Evolutionary conservation across 2,888 invertebrate species (phyloP).

Genomic region (Sinelater perroti): DNA sequence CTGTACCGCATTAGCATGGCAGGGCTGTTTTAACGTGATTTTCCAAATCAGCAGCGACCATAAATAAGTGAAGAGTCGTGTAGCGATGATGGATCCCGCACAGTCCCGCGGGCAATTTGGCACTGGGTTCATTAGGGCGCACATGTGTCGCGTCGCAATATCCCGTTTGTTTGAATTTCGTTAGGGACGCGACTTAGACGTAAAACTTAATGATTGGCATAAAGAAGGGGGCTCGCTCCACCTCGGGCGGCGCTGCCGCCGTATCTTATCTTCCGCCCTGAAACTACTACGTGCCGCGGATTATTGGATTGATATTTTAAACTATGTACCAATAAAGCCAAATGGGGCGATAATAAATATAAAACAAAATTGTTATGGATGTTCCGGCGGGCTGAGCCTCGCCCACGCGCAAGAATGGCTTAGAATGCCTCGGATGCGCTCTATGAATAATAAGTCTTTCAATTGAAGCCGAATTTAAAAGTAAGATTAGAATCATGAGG

Average conservation of each 20-base stretch:
- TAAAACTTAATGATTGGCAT: slow-evolving; percentile 49
- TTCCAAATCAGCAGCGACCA: slow-evolving; percentile 23
- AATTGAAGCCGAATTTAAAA: slow-evolving; percentile 51
- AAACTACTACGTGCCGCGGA: slow-evolving; percentile 53
- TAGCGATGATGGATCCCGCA: slow-evolving; percentile 31
- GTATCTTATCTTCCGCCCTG: slow-evolving; percentile 48
- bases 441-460: slow-evolving; percentile 48
- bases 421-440: slow-evolving; percentile 41
- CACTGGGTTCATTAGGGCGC: slow-evolving; percentile 20
- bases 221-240: slow-evolving; percentile 44
- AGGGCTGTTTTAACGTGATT: slow-evolving; percentile 25
- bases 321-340: slow-evolving; percentile 55
- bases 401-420: slow-evolving; percentile 42
- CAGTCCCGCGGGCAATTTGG: not conserved
- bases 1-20: slow-evolving; percentile 15
- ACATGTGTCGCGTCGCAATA: slow-evolving; percentile 11
- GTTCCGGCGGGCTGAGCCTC: slow-evolving; percentile 34
- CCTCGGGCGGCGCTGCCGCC: slow-evolving; percentile 39
- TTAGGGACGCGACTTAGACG: slow-evolving; percentile 24
- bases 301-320: slow-evolving; percentile 56
- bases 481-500: slow-evolving; percentile 47
- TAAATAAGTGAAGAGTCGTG: slow-evolving; percentile 41
- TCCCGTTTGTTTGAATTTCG: slow-evolving; percentile 25
- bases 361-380: slow-evolving; percentile 56
- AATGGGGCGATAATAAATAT: slow-evolving; percentile 56